Evolutionary conservation across 92 coral and sea anemone genomes (phyloP).

Genomic region (Blastomussa wellsi): DNA sequence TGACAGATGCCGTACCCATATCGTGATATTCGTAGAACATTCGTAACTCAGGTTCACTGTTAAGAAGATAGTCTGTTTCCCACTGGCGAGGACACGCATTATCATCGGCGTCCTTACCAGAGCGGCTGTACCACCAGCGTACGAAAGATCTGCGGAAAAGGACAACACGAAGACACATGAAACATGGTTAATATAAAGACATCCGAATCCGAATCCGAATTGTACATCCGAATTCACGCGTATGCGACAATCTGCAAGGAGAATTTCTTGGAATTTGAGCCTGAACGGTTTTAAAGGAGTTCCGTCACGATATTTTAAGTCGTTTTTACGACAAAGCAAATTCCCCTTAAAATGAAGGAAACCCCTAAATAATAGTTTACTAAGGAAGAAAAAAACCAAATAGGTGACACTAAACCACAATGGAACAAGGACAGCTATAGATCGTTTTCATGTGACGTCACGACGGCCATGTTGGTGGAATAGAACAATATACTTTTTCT

Average conservation of each 20-base stretch:
- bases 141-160: constrained; percentile 41
- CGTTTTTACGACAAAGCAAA: too few species aligned
- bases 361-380: too few species aligned
- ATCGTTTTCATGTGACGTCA: too few species aligned
- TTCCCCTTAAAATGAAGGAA: too few species aligned
- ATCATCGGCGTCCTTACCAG: constrained; percentile 38
- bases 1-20: constrained; percentile 71
- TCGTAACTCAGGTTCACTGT: constrained; percentile 82
- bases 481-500: too few species aligned
- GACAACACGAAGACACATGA: not conserved
- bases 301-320: too few species aligned
- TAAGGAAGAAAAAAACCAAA: too few species aligned
- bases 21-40: constrained; percentile 97
- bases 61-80: constrained; percentile 83
- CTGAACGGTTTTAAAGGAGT: not conserved
- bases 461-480: too few species aligned
- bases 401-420: too few species aligned
- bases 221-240: too few species aligned
- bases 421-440: too few species aligned
- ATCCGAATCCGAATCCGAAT: not conserved
- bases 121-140: constrained; percentile 78
- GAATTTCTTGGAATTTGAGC: not conserved
- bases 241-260: not conserved
- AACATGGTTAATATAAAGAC: too few species aligned
- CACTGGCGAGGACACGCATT: constrained; percentile 57